Evolutionary conservation across 2,113 vertebrate species (phyloP), one percentile per base, ranked within the genome.

Genomic region (Bufo gargarizans): DNA sequence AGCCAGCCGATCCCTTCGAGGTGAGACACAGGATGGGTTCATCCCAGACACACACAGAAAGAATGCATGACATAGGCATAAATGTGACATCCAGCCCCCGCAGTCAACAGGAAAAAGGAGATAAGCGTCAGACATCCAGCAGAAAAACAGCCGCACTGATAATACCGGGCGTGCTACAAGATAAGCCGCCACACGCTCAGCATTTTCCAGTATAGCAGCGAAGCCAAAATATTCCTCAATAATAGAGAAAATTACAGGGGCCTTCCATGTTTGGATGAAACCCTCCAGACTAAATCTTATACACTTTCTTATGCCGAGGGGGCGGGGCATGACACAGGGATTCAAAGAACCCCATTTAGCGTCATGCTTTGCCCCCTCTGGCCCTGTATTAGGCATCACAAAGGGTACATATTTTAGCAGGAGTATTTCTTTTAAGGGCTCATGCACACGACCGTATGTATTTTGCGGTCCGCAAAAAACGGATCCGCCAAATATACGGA

Each of bases 1-100:
- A 97, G 97, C 89, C 97, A 97, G 85, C 96, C 97, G 83, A 88
- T 93, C 77, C 77, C 83, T 9, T 33, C 82, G 50, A 92, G 91
- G 91, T 91, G 86, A 84, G 72, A 43, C n/a, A 5, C 56, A 45
- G 79, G 59, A 61, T 65, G 58, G 49, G 80, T 65, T n/a, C 56
- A 59, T 20, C 55, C 81, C 16, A 4, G 59, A 61, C 77, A 5
- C 12, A 78, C 47, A 55, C 49, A 55, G 49, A 12, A 53, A 17
- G 19, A 77, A 77, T 49, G 74, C 74, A 55, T 20, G 49, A 55
- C 43, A 12, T 17, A 9, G 56, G 59, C 79, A 80, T 0, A 80
- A 45, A 82, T 19, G 17, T 47, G 20, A 45, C 14, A 43, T 3
- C 2, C 77, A 12, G 76, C 8, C 20, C 47, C 16, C 8, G 19